Conservation (phyloP, 2,888 invertebrate genomes). For the Trachelus tabidus region DNA sequence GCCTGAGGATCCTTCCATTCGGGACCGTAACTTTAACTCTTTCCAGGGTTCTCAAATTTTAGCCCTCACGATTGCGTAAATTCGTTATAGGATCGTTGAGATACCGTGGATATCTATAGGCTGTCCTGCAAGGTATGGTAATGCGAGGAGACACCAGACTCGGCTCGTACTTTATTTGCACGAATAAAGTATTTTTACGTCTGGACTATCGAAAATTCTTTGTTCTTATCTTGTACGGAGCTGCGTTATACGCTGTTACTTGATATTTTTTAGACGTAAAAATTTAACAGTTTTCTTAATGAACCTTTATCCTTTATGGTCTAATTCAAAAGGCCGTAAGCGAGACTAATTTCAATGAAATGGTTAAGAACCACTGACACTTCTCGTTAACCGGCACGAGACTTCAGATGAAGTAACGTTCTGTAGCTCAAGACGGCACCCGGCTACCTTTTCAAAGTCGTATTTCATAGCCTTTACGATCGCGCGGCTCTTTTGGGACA, state of each 20-base stretch:
- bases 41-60: constrained; percentile 37
- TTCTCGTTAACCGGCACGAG: constrained; percentile 1
- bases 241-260: not conserved
- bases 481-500: constrained; percentile 6
- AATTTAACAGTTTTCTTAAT: not conserved
- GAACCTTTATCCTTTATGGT: not conserved
- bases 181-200: constrained; percentile 1
- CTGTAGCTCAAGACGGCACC: not conserved
- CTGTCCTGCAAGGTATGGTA: constrained; percentile 20
- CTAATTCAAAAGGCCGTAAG: not conserved
- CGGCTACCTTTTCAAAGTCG: not conserved
- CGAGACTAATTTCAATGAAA: not conserved
- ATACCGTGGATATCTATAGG: constrained; percentile 12
- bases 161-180: constrained; percentile 27
- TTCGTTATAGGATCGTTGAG: constrained; percentile 8
- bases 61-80: constrained; percentile 13
- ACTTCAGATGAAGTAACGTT: not conserved
- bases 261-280: not conserved
- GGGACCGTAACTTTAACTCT: constrained; percentile 29
- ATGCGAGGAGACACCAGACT: constrained; percentile 23
- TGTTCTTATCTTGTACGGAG: not conserved
- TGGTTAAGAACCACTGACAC: not conserved
- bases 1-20: constrained; percentile 29
- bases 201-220: not conserved
- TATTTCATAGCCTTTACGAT: constrained; percentile 8